phyloP scores from a whole-genome alignment of 2,113 vertebrate species.

The Willisornis vidua region DNA sequence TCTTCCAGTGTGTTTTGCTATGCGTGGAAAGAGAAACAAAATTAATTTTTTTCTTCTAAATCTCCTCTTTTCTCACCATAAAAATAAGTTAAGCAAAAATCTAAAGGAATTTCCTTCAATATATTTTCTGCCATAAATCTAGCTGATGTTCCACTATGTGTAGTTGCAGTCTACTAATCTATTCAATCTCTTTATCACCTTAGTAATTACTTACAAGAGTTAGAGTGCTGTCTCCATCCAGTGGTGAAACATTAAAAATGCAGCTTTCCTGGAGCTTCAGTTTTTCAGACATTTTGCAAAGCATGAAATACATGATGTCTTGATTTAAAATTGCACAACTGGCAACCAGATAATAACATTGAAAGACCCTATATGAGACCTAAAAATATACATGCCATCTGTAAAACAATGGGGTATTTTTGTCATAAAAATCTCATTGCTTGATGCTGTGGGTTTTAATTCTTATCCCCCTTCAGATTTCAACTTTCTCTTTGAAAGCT shows the following conservation, averaged over 20 bases:
- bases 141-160: neutral
- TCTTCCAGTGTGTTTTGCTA: neutral
- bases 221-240: slow-evolving; percentile 65
- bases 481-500: neutral
- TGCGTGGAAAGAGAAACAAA: neutral
- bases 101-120: neutral
- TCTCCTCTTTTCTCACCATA: neutral
- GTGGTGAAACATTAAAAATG: slow-evolving; percentile 39
- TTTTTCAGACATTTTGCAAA: neutral
- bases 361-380: neutral
- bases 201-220: neutral
- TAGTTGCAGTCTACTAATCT: neutral
- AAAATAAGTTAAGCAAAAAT: slow-evolving; percentile 2
- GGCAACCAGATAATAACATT: neutral
- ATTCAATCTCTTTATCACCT: neutral
- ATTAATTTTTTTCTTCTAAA: neutral
- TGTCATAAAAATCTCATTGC: neutral
- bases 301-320: neutral
- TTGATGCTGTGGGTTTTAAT: neutral
- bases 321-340: neutral
- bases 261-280: neutral
- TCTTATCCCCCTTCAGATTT: neutral
- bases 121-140: neutral
- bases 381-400: neutral
- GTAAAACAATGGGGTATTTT: neutral